A percentile compares a stretch with the other conserved stretches of the same genome.
Evolutionary conservation across 2,113 vertebrate species (phyloP).

Genomic region (Pica pica): DNA sequence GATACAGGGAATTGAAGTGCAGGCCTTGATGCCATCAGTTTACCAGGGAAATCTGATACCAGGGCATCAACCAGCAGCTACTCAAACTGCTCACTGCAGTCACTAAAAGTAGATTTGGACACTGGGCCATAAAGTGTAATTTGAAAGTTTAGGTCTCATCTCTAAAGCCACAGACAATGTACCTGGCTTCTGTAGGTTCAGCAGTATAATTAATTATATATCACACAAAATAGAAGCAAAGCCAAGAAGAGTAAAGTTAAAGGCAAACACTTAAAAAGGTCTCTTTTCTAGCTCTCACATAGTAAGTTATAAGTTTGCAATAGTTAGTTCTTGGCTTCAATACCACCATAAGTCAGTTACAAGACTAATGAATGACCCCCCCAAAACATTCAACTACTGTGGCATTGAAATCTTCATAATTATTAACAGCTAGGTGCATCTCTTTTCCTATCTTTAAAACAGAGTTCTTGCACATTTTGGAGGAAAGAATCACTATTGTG

Average conservation of each 20-base stretch:
- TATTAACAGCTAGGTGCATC: not conserved
- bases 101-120: not conserved
- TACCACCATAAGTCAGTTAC: not conserved
- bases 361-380: not conserved
- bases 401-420: not conserved
- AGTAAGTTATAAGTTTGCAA: not conserved
- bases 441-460: not conserved
- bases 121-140: not conserved
- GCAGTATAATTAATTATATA: not conserved
- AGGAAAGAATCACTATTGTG: not conserved
- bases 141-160: not conserved
- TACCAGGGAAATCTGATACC: not conserved
- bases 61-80: not conserved
- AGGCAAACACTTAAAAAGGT: not conserved
- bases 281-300: not conserved
- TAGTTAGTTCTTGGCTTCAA: not conserved
- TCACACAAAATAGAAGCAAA: not conserved
- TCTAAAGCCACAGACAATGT: not conserved
- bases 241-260: not conserved
- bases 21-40: not conserved
- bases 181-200: not conserved
- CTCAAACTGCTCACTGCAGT: not conserved
- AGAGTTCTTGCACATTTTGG: not conserved
- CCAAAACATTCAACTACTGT: not conserved
- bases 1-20: not conserved